Base-by-base conservation (phyloP, 2,888 invertebrate species). In the Netelia inedita region DNA sequence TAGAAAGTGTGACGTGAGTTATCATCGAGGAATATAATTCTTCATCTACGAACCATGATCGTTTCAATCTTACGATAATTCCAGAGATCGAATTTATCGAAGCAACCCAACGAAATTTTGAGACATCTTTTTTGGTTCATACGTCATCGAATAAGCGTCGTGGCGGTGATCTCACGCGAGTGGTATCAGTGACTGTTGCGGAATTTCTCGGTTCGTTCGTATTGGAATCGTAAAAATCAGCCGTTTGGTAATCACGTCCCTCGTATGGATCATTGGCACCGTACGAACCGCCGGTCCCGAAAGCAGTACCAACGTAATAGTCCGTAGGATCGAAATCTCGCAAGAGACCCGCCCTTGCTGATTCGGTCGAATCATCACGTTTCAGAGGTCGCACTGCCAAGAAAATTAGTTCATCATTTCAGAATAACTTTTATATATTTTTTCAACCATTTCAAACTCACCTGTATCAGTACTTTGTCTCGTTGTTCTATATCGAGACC, bases 131-230 rank as follows among this genome's bases (percentile, higher is more conserved):
- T 41, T 9, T 43, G 0, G 50, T 85, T 94, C 95, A 98, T 83
- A 98, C 97, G 93, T 98, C 98, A 92, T 98, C 98, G 88, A 98
- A 98, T 82, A 98, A 95, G 10, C 97, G 97, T 87, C 96, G 95
- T 0, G 97, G 97, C 0, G 97, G 97, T 83, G 95, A 95, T 0
- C 96, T 96, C 89, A 96, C 95, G 86, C 96, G 91, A 86, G 86
- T 95, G 14, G 91, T 91, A 82, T 93, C 93, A 16, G 91, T 88
- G 65, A 94, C 93, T 88, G 94, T 94, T 73, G 93, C 71, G 23
- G 66, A 72, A 63, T 53, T 90, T 83, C 92, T 94, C 16, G 93
- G 85, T 87, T 93, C 94, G 71, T 92, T 92, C 8, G 92, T 89
- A 50, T 92, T 92, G 59, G 92, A 89, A 69, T 94, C 94, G 57